A percentile compares a stretch with the other conserved stretches of the same genome.
phyloP scores from a whole-genome alignment of 2,797 vertebrate genomes.

The Eospalax fontanierii region DNA sequence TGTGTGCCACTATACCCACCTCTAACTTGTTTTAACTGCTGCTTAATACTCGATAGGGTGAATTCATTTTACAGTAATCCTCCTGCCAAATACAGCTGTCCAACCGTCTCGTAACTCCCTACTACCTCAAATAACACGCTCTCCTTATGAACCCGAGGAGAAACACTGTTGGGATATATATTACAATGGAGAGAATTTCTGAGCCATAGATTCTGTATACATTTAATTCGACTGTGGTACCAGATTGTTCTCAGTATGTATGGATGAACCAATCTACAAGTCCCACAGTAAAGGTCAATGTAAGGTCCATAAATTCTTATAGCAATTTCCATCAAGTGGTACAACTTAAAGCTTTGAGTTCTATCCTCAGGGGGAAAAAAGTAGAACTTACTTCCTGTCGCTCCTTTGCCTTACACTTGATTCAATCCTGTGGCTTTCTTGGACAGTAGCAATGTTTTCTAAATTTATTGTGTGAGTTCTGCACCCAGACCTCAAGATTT shows the following conservation, averaged over 20 bases:
- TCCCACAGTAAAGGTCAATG: background rate
- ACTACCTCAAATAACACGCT: background rate
- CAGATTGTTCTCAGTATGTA: background rate
- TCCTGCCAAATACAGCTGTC: background rate
- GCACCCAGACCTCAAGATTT: background rate
- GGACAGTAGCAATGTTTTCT: background rate
- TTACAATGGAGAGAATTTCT: background rate
- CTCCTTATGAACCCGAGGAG: background rate
- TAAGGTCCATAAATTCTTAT: background rate
- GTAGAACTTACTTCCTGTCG: background rate
- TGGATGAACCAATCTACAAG: background rate
- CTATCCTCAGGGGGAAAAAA: background rate
- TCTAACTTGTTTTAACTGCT: background rate
- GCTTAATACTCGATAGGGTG: background rate
- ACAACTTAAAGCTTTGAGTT: background rate
- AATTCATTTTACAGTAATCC: background rate
- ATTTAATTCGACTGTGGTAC: background rate
- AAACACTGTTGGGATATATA: background rate
- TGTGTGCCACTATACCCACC: background rate
- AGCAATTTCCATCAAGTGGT: background rate
- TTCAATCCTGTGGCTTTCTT: background rate
- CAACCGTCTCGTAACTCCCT: background rate
- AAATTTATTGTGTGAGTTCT: background rate
- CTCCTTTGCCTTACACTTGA: background rate
- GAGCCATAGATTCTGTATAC: background rate